phyloP scores from a whole-genome alignment of 2,888 invertebrate genomes.

The Lymantria monacha region DNA sequence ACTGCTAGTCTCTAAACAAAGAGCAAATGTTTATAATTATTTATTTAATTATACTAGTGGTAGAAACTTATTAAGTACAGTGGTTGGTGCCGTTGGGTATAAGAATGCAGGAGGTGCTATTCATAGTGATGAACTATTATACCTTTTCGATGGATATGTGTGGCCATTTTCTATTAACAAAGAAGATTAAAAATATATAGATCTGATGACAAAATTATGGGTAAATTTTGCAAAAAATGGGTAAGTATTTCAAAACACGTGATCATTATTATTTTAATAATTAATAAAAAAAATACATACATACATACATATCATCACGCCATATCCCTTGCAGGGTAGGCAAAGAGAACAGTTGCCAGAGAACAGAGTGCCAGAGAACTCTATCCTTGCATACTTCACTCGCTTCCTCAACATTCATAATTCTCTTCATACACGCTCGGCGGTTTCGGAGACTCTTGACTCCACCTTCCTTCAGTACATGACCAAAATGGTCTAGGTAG shows the following conservation, averaged over 20 bases:
- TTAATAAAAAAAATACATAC: neutral
- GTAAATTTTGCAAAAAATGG: constrained; percentile 71
- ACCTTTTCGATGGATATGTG: constrained; percentile 55
- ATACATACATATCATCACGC: too few relatives aligned
- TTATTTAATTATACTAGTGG: constrained; percentile 62
- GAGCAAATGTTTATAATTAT: constrained; percentile 58
- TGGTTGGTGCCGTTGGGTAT: constrained; percentile 34
- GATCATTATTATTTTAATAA: neutral
- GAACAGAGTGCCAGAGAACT: too few relatives aligned
- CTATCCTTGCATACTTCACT: too few relatives aligned
- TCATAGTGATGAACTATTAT: constrained; percentile 69
- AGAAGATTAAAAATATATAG: constrained; percentile 51
- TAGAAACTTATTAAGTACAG: constrained; percentile 57
- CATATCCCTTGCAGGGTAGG: too few relatives aligned
- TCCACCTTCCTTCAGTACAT: too few relatives aligned
- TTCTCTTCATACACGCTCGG: too few relatives aligned
- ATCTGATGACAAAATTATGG: constrained; percentile 64
- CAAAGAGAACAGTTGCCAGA: too few relatives aligned
- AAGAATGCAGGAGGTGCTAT: constrained; percentile 51
- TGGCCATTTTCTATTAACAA: constrained; percentile 52
- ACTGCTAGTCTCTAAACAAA: constrained; percentile 30
- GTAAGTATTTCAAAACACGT: constrained; percentile 45
- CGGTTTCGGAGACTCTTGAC: too few relatives aligned
- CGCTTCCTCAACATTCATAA: too few relatives aligned
- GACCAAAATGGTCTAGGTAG: too few relatives aligned